Percentiles rank a stretch among this genome's conserved stretches.
Evolutionary conservation across 2,888 invertebrate genomes (phyloP).

Genomic region (Drosophila phalerata): DNA sequence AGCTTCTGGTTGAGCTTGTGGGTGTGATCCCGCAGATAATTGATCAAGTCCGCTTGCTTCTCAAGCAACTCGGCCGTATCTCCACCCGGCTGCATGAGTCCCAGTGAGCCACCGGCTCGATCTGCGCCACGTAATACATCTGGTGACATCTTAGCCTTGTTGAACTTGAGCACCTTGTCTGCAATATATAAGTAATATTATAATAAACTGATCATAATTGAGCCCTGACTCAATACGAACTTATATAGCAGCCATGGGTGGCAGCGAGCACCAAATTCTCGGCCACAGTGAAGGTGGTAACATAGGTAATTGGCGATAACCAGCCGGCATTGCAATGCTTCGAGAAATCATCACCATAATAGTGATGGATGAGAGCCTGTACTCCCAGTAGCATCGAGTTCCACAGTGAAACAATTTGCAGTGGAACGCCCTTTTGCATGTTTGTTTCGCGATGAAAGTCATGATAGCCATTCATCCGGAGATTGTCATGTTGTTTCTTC

Average conservation of each 20-base stretch:
- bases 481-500: constrained; percentile 87
- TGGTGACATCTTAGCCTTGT: constrained; percentile 87
- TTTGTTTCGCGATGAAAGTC: constrained; percentile 89
- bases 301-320: constrained; percentile 87
- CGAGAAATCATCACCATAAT: constrained; percentile 86
- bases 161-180: constrained; percentile 88
- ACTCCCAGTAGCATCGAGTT: constrained; percentile 87
- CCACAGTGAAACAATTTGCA: constrained; percentile 89
- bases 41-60: constrained; percentile 90
- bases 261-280: constrained; percentile 86
- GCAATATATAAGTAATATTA: neutral
- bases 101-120: constrained; percentile 82
- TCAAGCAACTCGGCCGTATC: constrained; percentile 88
- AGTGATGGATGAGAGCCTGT: constrained; percentile 87
- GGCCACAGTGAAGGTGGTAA: constrained; percentile 86
- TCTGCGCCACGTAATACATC: constrained; percentile 88
- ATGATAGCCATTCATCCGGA: constrained; percentile 89
- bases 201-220: neutral
- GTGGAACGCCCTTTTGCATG: constrained; percentile 87
- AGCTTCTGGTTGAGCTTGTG: constrained; percentile 88
- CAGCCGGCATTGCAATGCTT: constrained; percentile 86
- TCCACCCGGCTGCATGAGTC: constrained; percentile 86
- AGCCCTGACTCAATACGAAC: constrained; percentile 80
- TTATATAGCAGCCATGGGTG: constrained; percentile 87
- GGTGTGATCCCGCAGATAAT: constrained; percentile 89